A percentile compares a stretch with the other conserved stretches of the same genome.
Conservation (phyloP, 2,888 invertebrate genomes). For the Nebria brevicollis region DNA sequence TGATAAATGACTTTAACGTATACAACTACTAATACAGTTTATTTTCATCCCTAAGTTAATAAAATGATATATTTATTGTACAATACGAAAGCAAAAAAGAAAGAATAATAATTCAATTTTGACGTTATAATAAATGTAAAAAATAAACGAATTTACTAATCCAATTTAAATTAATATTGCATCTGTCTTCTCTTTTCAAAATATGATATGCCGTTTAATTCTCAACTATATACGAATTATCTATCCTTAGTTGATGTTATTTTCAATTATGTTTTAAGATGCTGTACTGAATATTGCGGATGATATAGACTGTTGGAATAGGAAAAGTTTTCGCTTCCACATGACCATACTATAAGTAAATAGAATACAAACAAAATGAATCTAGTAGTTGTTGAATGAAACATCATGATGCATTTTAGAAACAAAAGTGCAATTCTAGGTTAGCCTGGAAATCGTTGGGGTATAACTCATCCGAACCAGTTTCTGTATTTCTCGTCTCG, state of each 20-base stretch:
- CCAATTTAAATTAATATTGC: background rate
- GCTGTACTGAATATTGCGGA: no score
- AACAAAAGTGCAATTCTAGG: constrained; percentile 15
- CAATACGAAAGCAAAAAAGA: background rate
- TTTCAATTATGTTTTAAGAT: no score
- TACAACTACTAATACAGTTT: background rate
- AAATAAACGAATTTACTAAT: background rate
- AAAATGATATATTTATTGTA: background rate
- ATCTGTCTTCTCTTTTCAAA: background rate
- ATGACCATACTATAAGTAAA: background rate
- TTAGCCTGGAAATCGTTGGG: constrained; percentile 3
- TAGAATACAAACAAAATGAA: background rate
- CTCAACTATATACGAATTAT: background rate
- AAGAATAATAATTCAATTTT: background rate
- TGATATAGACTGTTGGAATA: no score
- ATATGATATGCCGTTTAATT: background rate
- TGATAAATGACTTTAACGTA: background rate
- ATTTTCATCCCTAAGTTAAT: background rate
- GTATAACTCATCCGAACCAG: constrained; percentile 12
- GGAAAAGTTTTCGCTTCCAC: background rate
- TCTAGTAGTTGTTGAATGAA: background rate
- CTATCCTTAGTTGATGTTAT: background rate
- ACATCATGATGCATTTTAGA: constrained; percentile 7
- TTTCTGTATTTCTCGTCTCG: constrained; percentile 10
- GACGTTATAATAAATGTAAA: background rate